Base-by-base conservation (phyloP, 2,888 invertebrate genomes). In the Drosophila melanosoma region DNA sequence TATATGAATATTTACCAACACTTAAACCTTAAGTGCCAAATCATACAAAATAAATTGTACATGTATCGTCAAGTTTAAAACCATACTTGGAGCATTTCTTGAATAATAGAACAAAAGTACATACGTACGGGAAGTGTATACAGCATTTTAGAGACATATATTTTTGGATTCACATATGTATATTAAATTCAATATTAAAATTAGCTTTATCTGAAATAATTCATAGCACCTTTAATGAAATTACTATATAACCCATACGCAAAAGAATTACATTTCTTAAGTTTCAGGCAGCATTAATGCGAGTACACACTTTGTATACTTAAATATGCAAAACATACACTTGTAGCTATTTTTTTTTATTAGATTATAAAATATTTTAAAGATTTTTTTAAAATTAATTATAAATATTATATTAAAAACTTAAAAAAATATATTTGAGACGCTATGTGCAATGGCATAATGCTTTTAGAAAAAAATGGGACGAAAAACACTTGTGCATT, bases 271-370 rank as follows among this genome's bases (percentile, higher is more conserved):
- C 7, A 20, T 20, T 45, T 45, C 7, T 15, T 12, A 45, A 45
- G 45, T 45, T 45, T 20, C 45, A 45, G 45, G 45, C 45, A 15
- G 45, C 45, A 45, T 45, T 20, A 38, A 45, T 4, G 20, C 45
- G 45, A 45, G 15, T 10, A 20, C 45, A 45, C 45, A 23, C 20
- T 8, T 23, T 23, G 15, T 20, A 15, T 23, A 45, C 45, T 23
- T 45, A 45, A 45, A 20, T 45, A 45, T 4, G 20, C 45, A 45
- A 20, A 15, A 45, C 45, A 45, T 45, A 23, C 15, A 23, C 15
- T 15, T 45, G 15, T 45, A 45, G 45, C 3, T 45, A 20, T 20
- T 20, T 45, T 20, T 20, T 45, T 45, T 45, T 45, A 45, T 15
- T 45, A 45, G 45, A 23, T 7, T 23, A 12, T 15, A 45, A 20